Conservation (phyloP, 1,140 invertebrate genomes). For the Dendrolimus punctatus region DNA sequence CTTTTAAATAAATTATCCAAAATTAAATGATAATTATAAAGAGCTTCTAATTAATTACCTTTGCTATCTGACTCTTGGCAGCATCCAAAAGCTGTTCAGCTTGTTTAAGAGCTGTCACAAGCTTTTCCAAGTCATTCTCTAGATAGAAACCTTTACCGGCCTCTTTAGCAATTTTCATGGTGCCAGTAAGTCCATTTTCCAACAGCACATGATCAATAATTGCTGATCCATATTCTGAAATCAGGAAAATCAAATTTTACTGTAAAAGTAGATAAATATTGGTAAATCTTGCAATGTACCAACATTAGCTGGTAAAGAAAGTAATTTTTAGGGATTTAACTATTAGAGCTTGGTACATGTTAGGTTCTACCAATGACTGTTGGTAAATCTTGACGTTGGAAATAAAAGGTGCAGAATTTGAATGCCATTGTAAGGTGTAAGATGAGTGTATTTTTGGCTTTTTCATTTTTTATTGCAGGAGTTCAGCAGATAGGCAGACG, state of each 20-base stretch:
- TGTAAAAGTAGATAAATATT: too few relatives aligned
- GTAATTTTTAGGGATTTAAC: too few relatives aligned
- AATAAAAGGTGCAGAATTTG: neutral
- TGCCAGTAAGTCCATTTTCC: constrained; percentile 78
- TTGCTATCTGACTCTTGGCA: constrained; percentile 65
- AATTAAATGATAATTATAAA: too few relatives aligned
- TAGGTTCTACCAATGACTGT: too few relatives aligned
- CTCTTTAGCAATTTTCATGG: constrained; percentile 44
- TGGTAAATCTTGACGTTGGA: too few relatives aligned
- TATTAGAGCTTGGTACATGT: too few relatives aligned
- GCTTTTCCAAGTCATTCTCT: constrained; percentile 76
- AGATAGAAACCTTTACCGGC: constrained; percentile 75
- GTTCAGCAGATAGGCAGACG: too few relatives aligned
- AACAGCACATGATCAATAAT: constrained; percentile 92
- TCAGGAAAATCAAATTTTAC: too few relatives aligned
- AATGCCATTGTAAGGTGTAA: neutral
- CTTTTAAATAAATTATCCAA: neutral
- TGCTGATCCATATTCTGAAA: constrained; percentile 87
- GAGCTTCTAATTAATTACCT: constrained; percentile 41
- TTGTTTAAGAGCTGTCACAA: constrained; percentile 79
- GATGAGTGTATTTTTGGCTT: neutral
- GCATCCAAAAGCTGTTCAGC: constrained; percentile 78
- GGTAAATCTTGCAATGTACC: too few relatives aligned
- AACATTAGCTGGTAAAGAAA: too few relatives aligned
- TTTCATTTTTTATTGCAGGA: too few relatives aligned